Conservation (phyloP, 2,113 vertebrate species). For the Antennarius striatus region DNA sequence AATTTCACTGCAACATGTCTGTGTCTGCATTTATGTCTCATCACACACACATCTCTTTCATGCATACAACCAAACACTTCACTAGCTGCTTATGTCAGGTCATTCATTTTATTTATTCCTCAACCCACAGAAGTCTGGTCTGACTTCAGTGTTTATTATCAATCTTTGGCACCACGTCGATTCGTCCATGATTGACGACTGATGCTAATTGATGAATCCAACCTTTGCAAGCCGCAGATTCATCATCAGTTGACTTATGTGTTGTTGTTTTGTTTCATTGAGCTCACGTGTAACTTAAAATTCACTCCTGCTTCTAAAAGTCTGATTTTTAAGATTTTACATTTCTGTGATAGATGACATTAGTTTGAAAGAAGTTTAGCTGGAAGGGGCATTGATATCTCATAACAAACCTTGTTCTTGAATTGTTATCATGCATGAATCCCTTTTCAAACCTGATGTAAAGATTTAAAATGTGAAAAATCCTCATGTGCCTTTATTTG, state of each 20-base stretch:
- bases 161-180: slow-evolving; percentile 41
- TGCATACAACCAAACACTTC: slow-evolving; percentile 55
- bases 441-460: slow-evolving; percentile 16
- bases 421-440: slow-evolving; percentile 30
- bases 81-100: slow-evolving; percentile 65
- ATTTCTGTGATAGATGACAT: not conserved
- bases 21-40: slow-evolving; percentile 64
- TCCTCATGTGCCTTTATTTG: slow-evolving; percentile 48
- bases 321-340: slow-evolving; percentile 29
- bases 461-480: slow-evolving; percentile 7
- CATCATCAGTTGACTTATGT: slow-evolving; percentile 13
- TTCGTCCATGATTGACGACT: slow-evolving; percentile 53
- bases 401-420: slow-evolving; percentile 32
- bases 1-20: slow-evolving; percentile 46
- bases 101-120: slow-evolving; percentile 71
- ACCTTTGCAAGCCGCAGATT: slow-evolving; percentile 34
- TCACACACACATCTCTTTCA: slow-evolving; percentile 67
- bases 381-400: not conserved
- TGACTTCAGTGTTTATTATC: slow-evolving; percentile 64
- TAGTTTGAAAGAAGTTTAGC: slow-evolving; percentile 10
- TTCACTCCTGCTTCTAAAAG: slow-evolving; percentile 32
- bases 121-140: slow-evolving; percentile 57
- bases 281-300: slow-evolving; percentile 3
- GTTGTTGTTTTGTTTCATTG: slow-evolving; percentile 18
- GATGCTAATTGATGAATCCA: slow-evolving; percentile 38